phyloP scores from a whole-genome alignment of 2,113 vertebrate genomes.

The Forbesichthys papilliferus region DNA sequence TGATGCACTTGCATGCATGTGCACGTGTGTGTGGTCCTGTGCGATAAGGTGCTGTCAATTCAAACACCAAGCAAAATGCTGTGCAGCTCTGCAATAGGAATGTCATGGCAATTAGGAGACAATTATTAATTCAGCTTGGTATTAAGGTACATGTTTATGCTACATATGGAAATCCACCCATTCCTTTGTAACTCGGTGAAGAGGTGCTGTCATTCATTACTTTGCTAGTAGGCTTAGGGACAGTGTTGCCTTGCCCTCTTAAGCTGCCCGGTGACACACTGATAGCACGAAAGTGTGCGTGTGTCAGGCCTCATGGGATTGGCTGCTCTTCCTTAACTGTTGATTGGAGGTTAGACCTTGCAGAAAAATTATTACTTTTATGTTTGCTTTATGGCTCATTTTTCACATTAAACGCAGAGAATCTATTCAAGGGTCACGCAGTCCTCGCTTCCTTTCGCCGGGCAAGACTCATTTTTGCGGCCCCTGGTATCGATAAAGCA shows the following conservation, averaged over 20 bases:
- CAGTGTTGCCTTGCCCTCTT: slow-evolving; percentile 55
- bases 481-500: slow-evolving; percentile 70
- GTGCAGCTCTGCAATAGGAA: too few species aligned
- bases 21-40: too few species aligned
- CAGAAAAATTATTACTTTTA: slow-evolving; percentile 80
- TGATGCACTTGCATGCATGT: too few species aligned
- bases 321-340: slow-evolving; percentile 48
- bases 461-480: slow-evolving; percentile 58
- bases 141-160: too few species aligned
- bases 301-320: slow-evolving; percentile 65
- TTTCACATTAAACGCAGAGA: slow-evolving; percentile 80
- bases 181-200: not conserved
- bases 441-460: slow-evolving; percentile 50
- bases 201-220: slow-evolving; percentile 23
- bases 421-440: slow-evolving; percentile 78
- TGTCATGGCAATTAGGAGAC: too few species aligned
- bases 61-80: too few species aligned
- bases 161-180: too few species aligned
- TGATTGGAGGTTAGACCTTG: slow-evolving; percentile 75
- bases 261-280: slow-evolving; percentile 54
- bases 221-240: slow-evolving; percentile 25
- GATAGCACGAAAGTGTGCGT: slow-evolving; percentile 54
- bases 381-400: slow-evolving; percentile 85
- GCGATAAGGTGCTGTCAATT: too few species aligned
- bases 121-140: too few species aligned